A percentile compares a stretch with the other conserved stretches of the same genome.
phyloP scores from a whole-genome alignment of 2,797 vertebrate species.

The Enteromius radiatus region DNA sequence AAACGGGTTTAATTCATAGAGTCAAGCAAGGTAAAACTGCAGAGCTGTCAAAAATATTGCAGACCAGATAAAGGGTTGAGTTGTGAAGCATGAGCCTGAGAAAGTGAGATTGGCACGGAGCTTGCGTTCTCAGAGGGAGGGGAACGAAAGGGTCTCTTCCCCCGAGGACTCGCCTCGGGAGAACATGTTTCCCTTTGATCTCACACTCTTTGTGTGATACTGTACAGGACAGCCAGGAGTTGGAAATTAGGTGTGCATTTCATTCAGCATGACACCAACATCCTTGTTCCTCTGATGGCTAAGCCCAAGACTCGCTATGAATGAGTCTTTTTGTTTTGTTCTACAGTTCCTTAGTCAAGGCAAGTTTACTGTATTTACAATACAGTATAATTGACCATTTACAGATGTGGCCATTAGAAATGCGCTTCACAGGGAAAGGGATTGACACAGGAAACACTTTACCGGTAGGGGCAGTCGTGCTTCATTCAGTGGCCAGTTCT shows the following conservation, averaged over 20 bases:
- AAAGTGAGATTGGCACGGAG: constrained; percentile 15
- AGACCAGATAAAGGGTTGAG: constrained; percentile 10
- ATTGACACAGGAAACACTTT: too few relatives aligned
- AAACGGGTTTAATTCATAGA: neutral
- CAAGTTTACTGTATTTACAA: neutral
- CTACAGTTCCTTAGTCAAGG: neutral
- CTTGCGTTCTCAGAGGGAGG: neutral
- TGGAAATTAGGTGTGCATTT: constrained; percentile 29
- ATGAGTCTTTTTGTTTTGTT: constrained; percentile 18
- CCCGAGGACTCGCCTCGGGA: constrained; percentile 35
- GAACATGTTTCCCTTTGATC: constrained; percentile 41
- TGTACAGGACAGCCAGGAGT: constrained; percentile 31
- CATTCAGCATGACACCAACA: constrained; percentile 28
- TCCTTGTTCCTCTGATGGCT: constrained; percentile 29
- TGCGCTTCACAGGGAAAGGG: too few relatives aligned
- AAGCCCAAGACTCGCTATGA: neutral
- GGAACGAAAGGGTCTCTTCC: constrained; percentile 16
- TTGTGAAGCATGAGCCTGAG: neutral
- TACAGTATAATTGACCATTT: neutral
- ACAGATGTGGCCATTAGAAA: too few relatives aligned
- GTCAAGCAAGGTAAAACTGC: constrained; percentile 2
- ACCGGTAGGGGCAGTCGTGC: too few relatives aligned
- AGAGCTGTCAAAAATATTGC: constrained; percentile 21
- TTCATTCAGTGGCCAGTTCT: too few relatives aligned
- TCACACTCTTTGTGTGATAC: constrained; percentile 21